These are phyloP conservation scores for Mermis nigrescens DNA, from an alignment of 2,888 invertebrate species.

Conservation along the genomic window DNA sequence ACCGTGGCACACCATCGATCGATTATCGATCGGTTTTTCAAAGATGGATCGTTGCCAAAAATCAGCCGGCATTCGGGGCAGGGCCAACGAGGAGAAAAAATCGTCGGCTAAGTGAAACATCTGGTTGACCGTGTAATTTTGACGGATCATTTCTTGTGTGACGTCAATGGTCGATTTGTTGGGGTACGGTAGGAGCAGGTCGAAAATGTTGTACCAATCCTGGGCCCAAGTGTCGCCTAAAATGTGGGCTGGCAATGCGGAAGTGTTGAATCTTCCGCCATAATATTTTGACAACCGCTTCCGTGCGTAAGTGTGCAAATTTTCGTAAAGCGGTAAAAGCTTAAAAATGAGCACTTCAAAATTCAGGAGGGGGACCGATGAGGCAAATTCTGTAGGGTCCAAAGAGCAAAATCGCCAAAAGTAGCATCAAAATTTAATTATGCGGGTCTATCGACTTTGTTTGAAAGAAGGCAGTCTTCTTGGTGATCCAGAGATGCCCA, in stretches of 20 bases:
- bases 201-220: conserved; percentile 24
- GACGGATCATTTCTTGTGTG: conserved; percentile 8
- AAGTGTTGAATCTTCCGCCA: not conserved
- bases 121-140: conserved; percentile 18
- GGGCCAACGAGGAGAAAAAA: conserved; percentile 8
- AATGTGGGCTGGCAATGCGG: conserved; percentile 15
- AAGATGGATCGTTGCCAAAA: conserved; percentile 18
- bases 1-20: conserved; percentile 10
- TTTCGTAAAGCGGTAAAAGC: conserved; percentile 15
- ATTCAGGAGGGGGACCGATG: too few species aligned
- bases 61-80: not conserved
- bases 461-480: too few species aligned
- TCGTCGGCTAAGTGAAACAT: conserved; percentile 12
- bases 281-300: conserved; percentile 13
- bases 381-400: too few species aligned
- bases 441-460: too few species aligned
- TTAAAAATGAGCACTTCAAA: too few species aligned
- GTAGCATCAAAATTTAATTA: too few species aligned
- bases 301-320: conserved; percentile 19
- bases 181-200: conserved; percentile 22
- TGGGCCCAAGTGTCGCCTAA: conserved; percentile 26
- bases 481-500: too few species aligned
- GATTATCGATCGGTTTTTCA: conserved; percentile 13
- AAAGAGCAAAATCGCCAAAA: too few species aligned
- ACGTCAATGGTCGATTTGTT: conserved; percentile 21